Evolutionary conservation across 2,888 invertebrate genomes (phyloP).

Genomic region (Cantharis flavilabris): DNA sequence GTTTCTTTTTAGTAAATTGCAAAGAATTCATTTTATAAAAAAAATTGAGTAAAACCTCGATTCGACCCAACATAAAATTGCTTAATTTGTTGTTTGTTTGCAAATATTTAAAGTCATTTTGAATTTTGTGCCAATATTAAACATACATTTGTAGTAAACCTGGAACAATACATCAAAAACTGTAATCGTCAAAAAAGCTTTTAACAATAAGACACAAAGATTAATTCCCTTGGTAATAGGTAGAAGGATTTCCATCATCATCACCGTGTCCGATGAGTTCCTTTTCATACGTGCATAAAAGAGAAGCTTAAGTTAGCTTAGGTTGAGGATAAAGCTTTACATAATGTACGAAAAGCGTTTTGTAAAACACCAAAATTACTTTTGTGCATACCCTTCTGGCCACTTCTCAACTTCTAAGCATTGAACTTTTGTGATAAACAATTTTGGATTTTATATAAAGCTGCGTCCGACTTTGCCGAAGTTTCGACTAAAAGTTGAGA

Average conservation of each 20-base stretch:
- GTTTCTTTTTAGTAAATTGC: too few species aligned
- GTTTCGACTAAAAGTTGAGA: neutral
- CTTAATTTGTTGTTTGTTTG: neutral
- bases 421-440: neutral
- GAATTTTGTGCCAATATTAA: neutral
- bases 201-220: neutral
- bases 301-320: conserved; percentile 11
- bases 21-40: too few species aligned
- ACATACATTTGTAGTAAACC: neutral
- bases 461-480: neutral
- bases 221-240: conserved; percentile 2
- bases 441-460: neutral
- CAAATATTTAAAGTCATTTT: neutral
- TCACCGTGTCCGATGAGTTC: conserved; percentile 15
- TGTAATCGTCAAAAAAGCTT: neutral
- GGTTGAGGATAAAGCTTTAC: conserved; percentile 5
- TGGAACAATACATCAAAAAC: neutral
- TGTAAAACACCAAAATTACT: neutral
- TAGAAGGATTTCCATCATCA: conserved; percentile 9
- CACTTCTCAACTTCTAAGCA: neutral
- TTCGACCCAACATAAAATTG: neutral
- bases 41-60: too few species aligned
- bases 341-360: neutral
- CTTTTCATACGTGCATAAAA: conserved; percentile 11
- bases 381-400: neutral